Conservation (phyloP, 2,113 vertebrate species). For the Ovis aries region ARS-UI_Ramb_v3.0 NC_056059.1:104071501-104072000, state of each 20-base stretch:
- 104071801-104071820: neutral
- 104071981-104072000: neutral
- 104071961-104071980: neutral
- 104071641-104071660: neutral
- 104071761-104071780: neutral
- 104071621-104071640: too few species aligned
- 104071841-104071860: neutral
- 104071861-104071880: neutral
- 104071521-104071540: neutral
- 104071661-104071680: neutral
- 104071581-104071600: neutral
- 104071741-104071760: neutral
- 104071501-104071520: fast-evolving
- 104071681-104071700: fast-evolving
- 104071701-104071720: fast-evolving
- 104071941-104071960: fast-evolving
- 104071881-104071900: neutral
- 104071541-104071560: fast-evolving
- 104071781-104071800: neutral
- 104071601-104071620: neutral
- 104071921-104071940: neutral
- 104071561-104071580: fast-evolving
- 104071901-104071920: neutral
- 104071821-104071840: neutral
- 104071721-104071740: neutral